phyloP scores from a whole-genome alignment of 2,113 vertebrate species.

The Notarius lentiginosus region DNA sequence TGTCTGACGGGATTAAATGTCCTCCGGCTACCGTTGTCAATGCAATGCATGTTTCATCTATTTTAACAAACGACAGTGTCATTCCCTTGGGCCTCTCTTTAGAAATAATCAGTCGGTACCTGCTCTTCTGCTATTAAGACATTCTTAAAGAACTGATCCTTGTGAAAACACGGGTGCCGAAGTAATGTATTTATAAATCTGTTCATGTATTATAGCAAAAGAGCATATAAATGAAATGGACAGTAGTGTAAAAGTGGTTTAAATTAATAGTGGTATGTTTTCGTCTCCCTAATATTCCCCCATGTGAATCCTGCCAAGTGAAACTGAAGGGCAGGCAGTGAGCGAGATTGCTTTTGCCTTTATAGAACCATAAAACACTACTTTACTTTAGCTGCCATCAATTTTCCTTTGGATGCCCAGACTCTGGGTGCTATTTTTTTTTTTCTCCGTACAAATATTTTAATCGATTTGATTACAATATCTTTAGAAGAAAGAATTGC shows the following conservation, averaged over 20 bases:
- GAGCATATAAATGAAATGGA: not conserved
- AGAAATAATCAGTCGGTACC: not conserved
- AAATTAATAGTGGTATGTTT: slow-evolving; percentile 55
- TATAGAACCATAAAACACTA: slow-evolving; percentile 21
- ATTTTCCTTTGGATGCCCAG: not conserved
- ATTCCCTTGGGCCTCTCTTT: not conserved
- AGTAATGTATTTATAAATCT: slow-evolving; percentile 38
- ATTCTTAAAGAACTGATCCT: not conserved
- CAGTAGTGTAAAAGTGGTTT: slow-evolving; percentile 34
- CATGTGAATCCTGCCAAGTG: slow-evolving; percentile 52
- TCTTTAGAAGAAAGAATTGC: not conserved
- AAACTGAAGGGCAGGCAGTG: slow-evolving; percentile 48
- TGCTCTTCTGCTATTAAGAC: not conserved
- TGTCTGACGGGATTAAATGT: slow-evolving; percentile 30
- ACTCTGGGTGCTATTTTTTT: not conserved
- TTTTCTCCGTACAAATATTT: not conserved
- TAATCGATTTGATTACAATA: not conserved
- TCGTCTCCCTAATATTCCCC: slow-evolving; percentile 37
- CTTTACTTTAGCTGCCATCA: not conserved
- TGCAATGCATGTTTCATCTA: slow-evolving; percentile 31
- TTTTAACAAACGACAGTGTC: slow-evolving; percentile 35
- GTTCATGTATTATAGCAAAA: slow-evolving; percentile 27
- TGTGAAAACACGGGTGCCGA: not conserved
- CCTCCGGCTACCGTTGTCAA: slow-evolving; percentile 12
- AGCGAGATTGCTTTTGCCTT: slow-evolving; percentile 30